Base-by-base conservation (phyloP, 2,888 invertebrate genomes). In the Troides oblongomaculatus region DNA sequence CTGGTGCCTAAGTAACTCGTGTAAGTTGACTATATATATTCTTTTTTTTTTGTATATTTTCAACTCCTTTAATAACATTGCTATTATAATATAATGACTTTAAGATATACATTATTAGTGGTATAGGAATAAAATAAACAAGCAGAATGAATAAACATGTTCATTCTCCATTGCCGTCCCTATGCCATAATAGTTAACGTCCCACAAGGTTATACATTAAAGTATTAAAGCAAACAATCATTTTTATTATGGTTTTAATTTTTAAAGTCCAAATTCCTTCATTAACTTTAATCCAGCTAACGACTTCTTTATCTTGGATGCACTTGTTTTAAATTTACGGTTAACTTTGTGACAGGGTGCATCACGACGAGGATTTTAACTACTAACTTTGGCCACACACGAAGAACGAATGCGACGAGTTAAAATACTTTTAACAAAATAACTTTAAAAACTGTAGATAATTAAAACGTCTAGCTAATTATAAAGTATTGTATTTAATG, bases 331-430 rank as follows among this genome's bases (percentile, higher is more conserved):
- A 88, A 88, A 88, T 88, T 86, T 80, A 79, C 72, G 76, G 68
- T 77, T 75, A 75, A 72, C 66, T 72, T 74, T 78, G 80, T 74
- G 84, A 85, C 87, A 82, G 74, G 80, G 81, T 61, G 82, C 83
- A 82, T 83, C 82, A 80, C 83, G 79, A 73, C 72, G 75, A 78
- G 78, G 78, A 80, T 74, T 78, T 62, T 81, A 78, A 79, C 30
- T 30, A 30, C 30, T 3, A 30, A 3, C 76, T 77, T 71, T 80
- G 88, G 78, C 89, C 89, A 87, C 89, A 87, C 88, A 88, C 86
- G 84, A 77, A 68, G 87, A 64, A 71, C 73, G 74, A 75, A 76
- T 76, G 72, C 70, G 67, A 69, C 72, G 73, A 30, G 62, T 62
- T 14, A 3, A 30, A 10, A 25, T 18, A 10, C 12, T n/a, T 12